Evolutionary conservation across 2,888 invertebrate species (phyloP), one percentile per base, ranked within the genome.

Genomic region (Sphaerophoria taeniata): DNA sequence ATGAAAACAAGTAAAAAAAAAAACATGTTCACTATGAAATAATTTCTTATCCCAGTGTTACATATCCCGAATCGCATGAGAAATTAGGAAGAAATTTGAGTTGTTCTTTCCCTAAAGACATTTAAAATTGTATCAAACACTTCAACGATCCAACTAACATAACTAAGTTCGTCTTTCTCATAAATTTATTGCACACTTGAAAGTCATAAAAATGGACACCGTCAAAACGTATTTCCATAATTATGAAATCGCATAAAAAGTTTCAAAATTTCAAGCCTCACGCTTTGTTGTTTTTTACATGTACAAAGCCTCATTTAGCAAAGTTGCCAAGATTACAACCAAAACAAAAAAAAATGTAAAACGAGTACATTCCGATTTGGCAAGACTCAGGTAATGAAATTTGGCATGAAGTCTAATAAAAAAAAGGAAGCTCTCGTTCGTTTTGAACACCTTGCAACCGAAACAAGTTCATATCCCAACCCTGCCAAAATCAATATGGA

Each of bases 401-500:
- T 79, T 74, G 74, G 61, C 74, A 69, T n/a, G 11, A 16, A 16
- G 34, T 12, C 45, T 36, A 53, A 53, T 58, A n/a, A n/a, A n/a
- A n/a, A 67, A 72, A 65, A 60, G 12, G 33, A 72, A 73, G 34
- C 53, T 45, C 24, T n/a, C n/a, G n/a, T n/a, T 51, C 51, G 51
- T 51, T 51, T 65, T 65, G 39, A 60, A 60, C 79, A 67, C 60
- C 67, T 67, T 65, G 72, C 63, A 78, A 33, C 69, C 73, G 6
- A 65, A 78, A 58, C 56, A 78, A 53, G 51, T 58, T 49, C 16
- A 43, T 47, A 14, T 61, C n/a, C n/a, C n/a, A n/a, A n/a, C 45
- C 16, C 12, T 79, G 79, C 74, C 79, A 79, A 79, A 51, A 55
- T 61, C 67, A 58, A 79, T 79, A 51, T 55, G n/a, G n/a, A n/a